Evolutionary conservation across 2,113 vertebrate species (phyloP).

Genomic region (Bungarus multicinctus): DNA sequence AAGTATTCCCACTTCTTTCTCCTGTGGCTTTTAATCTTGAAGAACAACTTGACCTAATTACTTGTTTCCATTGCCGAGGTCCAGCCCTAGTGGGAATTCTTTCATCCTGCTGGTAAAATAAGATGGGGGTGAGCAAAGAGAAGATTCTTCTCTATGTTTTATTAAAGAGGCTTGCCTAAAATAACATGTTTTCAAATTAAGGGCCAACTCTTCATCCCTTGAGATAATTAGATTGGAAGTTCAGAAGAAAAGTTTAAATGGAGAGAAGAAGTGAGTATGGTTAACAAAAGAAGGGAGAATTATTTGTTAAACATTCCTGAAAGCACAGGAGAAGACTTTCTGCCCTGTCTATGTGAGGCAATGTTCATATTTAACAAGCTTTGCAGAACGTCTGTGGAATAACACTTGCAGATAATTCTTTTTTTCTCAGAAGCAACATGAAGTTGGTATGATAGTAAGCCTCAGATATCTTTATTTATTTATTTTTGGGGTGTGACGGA

Average conservation of each 20-base stretch:
- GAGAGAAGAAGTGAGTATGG: background rate
- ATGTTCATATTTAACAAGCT: background rate
- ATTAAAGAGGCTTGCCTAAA: conserved; percentile 50
- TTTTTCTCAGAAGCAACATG: background rate
- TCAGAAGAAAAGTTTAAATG: conserved; percentile 52
- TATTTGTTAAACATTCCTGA: background rate
- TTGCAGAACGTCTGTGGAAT: background rate
- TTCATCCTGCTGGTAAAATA: background rate
- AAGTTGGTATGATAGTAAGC: background rate
- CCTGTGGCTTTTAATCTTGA: background rate
- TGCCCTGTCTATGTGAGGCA: rapidly evolving
- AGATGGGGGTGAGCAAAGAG: conserved; percentile 30
- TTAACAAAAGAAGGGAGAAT: background rate
- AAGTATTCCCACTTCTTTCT: conserved; percentile 3
- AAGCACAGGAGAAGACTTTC: background rate
- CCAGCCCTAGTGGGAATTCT: conserved; percentile 38
- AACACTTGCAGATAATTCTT: background rate
- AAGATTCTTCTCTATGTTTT: conserved; percentile 40
- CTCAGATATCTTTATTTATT: background rate
- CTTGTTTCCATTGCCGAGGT: conserved; percentile 38
- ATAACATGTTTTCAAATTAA: conserved; percentile 55
- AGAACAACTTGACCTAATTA: conserved; percentile 42
- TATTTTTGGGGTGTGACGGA: background rate
- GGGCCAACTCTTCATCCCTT: conserved; percentile 46
- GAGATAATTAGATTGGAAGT: conserved; percentile 51